Evolutionary conservation across 2,113 vertebrate species (phyloP).

Genomic region (Eubucco bourcierii): DNA sequence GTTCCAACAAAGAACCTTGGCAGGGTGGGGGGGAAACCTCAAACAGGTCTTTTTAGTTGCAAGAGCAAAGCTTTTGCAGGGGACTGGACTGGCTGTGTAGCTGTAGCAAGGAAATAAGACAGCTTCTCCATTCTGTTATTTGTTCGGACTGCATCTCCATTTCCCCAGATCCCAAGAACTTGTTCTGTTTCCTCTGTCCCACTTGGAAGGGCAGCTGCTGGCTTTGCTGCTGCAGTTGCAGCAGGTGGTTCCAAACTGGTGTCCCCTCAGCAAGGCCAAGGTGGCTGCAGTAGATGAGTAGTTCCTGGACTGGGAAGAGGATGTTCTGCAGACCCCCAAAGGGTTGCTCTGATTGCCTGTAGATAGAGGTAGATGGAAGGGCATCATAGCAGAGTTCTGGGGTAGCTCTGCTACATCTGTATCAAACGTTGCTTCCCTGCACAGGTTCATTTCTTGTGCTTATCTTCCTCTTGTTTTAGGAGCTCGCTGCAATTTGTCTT

Average conservation of each 20-base stretch:
- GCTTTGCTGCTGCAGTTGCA: background rate
- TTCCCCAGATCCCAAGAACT: background rate
- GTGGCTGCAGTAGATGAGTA: background rate
- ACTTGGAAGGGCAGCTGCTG: background rate
- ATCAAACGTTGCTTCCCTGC: background rate
- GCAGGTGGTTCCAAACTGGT: background rate
- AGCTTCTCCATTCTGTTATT: background rate
- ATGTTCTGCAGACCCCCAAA: background rate
- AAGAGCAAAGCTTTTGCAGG: background rate
- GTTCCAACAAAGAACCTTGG: background rate
- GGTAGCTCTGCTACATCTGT: background rate
- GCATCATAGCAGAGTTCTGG: background rate
- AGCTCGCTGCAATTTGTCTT: background rate
- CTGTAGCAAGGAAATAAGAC: background rate
- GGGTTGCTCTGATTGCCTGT: background rate
- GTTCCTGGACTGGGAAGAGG: background rate
- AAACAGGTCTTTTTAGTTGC: background rate
- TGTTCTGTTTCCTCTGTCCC: background rate
- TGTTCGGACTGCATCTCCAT: background rate
- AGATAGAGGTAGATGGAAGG: accelerated
- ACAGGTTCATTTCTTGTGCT: background rate
- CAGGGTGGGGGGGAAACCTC: too few relatives aligned
- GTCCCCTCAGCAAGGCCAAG: background rate
- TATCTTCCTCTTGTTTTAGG: background rate
- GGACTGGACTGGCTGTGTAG: background rate